Evolutionary conservation across 2,888 invertebrate species (phyloP).

Genomic region (Stenodera caucasica): DNA sequence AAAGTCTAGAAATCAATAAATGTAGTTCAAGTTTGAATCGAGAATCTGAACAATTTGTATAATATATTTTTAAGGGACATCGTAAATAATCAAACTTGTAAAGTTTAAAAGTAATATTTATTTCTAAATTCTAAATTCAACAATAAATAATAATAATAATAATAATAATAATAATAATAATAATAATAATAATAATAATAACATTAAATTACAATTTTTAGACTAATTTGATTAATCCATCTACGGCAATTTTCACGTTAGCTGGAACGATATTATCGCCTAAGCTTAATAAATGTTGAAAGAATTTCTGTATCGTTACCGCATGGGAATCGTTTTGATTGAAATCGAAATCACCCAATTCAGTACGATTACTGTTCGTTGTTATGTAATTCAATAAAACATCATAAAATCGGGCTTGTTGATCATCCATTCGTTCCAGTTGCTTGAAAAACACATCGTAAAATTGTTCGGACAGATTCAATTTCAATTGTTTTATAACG

Average conservation of each 20-base stretch:
- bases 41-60: no score
- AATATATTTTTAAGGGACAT: no score
- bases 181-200: no score
- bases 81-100: no score
- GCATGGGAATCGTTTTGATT: background rate
- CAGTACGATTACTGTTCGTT: background rate
- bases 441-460: background rate
- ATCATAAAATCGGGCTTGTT: background rate
- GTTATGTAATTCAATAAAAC: background rate
- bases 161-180: no score
- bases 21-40: no score
- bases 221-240: background rate
- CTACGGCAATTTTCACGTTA: background rate
- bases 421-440: background rate
- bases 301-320: background rate
- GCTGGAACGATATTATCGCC: background rate
- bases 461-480: background rate
- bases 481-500: background rate
- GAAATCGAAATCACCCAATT: background rate
- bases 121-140: no score
- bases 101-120: no score
- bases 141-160: no score
- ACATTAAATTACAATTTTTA: background rate
- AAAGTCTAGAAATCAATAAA: no score
- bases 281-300: background rate